Percentiles rank a stretch among this genome's conserved stretches.
Conservation (phyloP, 2,113 vertebrate species). For the Antennarius striatus region DNA sequence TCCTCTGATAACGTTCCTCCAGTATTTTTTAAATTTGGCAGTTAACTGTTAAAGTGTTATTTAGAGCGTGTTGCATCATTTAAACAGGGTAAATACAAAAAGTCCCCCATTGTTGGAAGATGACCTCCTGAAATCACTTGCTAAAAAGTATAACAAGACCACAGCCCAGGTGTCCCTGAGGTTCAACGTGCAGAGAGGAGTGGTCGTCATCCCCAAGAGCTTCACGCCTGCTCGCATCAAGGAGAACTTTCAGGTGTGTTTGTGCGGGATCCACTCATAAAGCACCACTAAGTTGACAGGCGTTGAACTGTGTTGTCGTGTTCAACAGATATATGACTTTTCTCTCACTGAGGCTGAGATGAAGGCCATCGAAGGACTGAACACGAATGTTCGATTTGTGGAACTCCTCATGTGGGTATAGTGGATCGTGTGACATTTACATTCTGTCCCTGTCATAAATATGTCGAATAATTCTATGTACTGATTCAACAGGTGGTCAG, state of each 20-base stretch:
- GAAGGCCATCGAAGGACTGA: constrained; percentile 84
- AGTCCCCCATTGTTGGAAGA: constrained; percentile 74
- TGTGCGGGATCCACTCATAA: background rate
- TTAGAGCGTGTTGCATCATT: background rate
- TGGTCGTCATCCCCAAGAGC: constrained; percentile 94
- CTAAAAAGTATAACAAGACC: constrained; percentile 71
- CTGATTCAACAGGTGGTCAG: constrained; percentile 69
- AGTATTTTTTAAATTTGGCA: too few species aligned
- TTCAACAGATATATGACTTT: constrained; percentile 90
- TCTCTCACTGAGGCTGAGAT: constrained; percentile 88
- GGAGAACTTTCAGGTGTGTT: constrained; percentile 89
- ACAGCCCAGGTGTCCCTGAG: constrained; percentile 74
- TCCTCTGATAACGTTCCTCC: too few species aligned
- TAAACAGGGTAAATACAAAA: constrained; percentile 79
- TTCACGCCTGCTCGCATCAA: constrained; percentile 83
- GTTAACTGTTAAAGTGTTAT: too few species aligned
- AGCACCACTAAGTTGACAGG: background rate
- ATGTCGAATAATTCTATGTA: background rate
- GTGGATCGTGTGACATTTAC: background rate
- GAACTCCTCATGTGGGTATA: constrained; percentile 89
- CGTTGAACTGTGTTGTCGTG: background rate
- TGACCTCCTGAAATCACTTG: constrained; percentile 63
- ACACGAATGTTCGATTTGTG: constrained; percentile 90
- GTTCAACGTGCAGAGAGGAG: constrained; percentile 84
- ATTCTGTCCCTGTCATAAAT: background rate